Percentiles rank a stretch among this genome's conserved stretches.
phyloP scores from a whole-genome alignment of 2,113 vertebrate genomes.

The Dasyurus viverrinus region DNA sequence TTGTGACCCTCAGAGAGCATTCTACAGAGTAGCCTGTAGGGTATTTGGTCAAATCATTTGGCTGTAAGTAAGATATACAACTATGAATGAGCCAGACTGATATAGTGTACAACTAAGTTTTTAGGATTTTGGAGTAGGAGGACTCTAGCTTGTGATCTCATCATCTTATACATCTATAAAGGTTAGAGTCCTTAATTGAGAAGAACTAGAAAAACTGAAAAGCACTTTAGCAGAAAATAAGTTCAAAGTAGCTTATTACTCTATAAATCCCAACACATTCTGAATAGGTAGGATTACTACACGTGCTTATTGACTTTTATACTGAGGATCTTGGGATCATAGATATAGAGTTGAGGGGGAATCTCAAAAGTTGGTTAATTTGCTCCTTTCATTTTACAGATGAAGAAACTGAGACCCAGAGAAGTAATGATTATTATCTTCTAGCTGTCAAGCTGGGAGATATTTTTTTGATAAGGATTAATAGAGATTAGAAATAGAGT shows the following conservation, averaged over 20 bases:
- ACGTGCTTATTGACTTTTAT: background rate
- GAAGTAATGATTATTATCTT: background rate
- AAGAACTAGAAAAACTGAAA: background rate
- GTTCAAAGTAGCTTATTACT: background rate
- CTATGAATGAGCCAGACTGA: background rate
- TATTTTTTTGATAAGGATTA: background rate
- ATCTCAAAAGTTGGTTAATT: background rate
- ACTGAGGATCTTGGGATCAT: background rate
- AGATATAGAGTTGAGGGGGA: background rate
- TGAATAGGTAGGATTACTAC: background rate
- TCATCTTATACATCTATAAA: background rate
- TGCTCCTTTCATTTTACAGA: background rate
- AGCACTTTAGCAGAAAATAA: background rate
- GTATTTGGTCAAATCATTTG: background rate
- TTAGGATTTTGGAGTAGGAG: background rate
- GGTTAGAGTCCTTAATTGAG: background rate
- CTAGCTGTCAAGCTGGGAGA: no score
- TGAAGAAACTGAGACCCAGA: background rate
- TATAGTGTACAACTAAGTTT: background rate
- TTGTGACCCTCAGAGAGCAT: background rate
- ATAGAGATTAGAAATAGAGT: background rate
- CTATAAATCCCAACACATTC: background rate
- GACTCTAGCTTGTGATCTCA: background rate
- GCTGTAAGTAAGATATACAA: background rate
- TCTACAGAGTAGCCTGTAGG: background rate